Evolutionary conservation across 2,888 invertebrate genomes (phyloP).

Genomic region (Agrilus biguttatus): DNA sequence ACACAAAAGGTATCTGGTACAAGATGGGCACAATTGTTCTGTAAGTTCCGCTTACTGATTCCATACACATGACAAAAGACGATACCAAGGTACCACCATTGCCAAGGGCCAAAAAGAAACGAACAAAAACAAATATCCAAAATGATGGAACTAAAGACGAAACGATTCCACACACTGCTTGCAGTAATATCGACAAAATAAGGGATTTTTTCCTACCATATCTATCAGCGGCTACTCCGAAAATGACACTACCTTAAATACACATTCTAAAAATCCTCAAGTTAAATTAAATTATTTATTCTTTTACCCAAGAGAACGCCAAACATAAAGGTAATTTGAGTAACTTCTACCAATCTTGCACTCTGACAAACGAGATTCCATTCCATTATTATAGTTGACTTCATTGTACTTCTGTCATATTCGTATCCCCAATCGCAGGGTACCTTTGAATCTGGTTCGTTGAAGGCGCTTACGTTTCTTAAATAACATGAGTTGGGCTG

Average conservation of each 20-base stretch:
- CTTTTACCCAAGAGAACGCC: constrained; percentile 41
- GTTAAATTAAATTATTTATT: neutral
- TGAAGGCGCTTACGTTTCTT: constrained; percentile 10
- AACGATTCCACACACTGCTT: constrained; percentile 36
- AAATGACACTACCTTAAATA: constrained; percentile 36
- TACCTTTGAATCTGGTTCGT: constrained; percentile 6
- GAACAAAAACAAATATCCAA: constrained; percentile 36
- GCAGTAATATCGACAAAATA: constrained; percentile 38
- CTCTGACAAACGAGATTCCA: constrained; percentile 49
- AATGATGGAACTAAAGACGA: constrained; percentile 40
- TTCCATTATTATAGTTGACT: constrained; percentile 48
- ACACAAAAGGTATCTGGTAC: constrained; percentile 48
- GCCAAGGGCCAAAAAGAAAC: constrained; percentile 43
- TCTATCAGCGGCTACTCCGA: constrained; percentile 46
- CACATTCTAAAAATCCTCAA: neutral
- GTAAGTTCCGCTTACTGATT: constrained; percentile 47
- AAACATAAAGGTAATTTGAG: constrained; percentile 47
- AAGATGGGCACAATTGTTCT: constrained; percentile 43
- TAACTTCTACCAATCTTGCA: constrained; percentile 40
- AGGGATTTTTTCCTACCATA: constrained; percentile 45
- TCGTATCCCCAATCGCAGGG: constrained; percentile 27
- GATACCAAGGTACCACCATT: constrained; percentile 49
- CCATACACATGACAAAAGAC: constrained; percentile 52
- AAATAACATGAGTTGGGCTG: constrained; percentile 19
- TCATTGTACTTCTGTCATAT: constrained; percentile 43